These are phyloP conservation scores for Silurus meridionalis DNA, from an alignment of 2,113 vertebrate species.

Conservation along the genomic window DNA sequence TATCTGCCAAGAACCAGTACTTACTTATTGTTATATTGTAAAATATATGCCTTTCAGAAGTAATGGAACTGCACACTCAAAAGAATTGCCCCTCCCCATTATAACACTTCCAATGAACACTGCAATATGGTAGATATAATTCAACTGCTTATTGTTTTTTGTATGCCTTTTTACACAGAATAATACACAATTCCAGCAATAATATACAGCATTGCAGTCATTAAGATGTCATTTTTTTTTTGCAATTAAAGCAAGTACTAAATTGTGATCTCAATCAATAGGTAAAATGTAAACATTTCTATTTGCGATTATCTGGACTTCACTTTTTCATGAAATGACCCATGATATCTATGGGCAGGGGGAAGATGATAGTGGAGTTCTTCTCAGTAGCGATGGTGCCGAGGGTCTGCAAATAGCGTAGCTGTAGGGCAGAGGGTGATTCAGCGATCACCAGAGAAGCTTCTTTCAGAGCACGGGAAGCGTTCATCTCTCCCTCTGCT, in stretches of 20 bases:
- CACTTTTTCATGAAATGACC: conserved; percentile 65
- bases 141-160: background rate
- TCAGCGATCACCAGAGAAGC: conserved; percentile 81
- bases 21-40: background rate
- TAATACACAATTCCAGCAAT: background rate
- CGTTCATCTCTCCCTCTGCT: conserved; percentile 83
- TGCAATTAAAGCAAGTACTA: background rate
- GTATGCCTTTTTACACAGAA: background rate
- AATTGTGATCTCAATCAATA: background rate
- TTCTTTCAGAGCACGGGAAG: conserved; percentile 83
- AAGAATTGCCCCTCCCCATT: background rate
- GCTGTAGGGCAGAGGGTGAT: conserved; percentile 80
- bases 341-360: conserved; percentile 82
- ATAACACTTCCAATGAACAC: too few species aligned
- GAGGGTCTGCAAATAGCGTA: conserved; percentile 84
- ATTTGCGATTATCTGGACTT: conserved; percentile 51
- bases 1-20: background rate
- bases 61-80: background rate
- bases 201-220: background rate
- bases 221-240: background rate
- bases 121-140: background rate
- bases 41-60: background rate
- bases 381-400: conserved; percentile 83
- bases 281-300: background rate
- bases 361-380: conserved; percentile 91